Evolutionary conservation across 2,888 invertebrate species (phyloP).

Genomic region (Diarsia dahlii): DNA sequence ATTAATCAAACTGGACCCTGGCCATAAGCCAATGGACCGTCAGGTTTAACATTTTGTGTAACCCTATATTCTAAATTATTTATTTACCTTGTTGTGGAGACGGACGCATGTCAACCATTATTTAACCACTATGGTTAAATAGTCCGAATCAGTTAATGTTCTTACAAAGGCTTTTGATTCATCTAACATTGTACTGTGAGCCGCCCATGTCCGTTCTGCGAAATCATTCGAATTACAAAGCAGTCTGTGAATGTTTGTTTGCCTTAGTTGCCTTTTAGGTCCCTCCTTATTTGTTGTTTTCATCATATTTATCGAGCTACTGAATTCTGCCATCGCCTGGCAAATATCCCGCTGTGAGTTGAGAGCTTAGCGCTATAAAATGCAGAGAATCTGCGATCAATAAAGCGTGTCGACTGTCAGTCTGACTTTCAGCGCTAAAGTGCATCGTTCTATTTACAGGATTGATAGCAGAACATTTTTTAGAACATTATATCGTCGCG

Average conservation of each 20-base stretch:
- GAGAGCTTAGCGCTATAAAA: not conserved
- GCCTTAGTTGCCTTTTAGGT: constrained; percentile 6
- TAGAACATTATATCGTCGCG: constrained; percentile 3
- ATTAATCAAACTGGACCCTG: constrained; percentile 35
- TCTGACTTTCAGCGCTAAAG: constrained; percentile 13
- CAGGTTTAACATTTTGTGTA: constrained; percentile 5
- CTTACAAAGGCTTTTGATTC: constrained; percentile 23
- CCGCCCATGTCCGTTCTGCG: constrained; percentile 24
- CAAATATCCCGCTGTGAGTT: not conserved
- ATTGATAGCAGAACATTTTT: constrained; percentile 23
- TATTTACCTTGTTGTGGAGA: not conserved
- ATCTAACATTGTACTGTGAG: constrained; percentile 6
- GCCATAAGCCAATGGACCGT: constrained; percentile 35
- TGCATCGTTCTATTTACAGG: constrained; percentile 35
- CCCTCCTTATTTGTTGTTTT: not conserved
- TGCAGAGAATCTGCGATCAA: constrained; percentile 30
- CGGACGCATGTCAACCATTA: not conserved
- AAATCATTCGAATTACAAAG: constrained; percentile 42
- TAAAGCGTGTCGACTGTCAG: constrained; percentile 22
- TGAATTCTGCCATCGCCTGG: constrained; percentile 1
- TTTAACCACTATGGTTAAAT: not conserved
- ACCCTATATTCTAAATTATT: constrained; percentile 13
- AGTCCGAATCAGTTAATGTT: not conserved
- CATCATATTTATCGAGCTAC: constrained; percentile 3
- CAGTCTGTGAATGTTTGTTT: constrained; percentile 19